Conservation (phyloP, 2,888 invertebrate genomes). For the Adelphocoris suturalis region DNA sequence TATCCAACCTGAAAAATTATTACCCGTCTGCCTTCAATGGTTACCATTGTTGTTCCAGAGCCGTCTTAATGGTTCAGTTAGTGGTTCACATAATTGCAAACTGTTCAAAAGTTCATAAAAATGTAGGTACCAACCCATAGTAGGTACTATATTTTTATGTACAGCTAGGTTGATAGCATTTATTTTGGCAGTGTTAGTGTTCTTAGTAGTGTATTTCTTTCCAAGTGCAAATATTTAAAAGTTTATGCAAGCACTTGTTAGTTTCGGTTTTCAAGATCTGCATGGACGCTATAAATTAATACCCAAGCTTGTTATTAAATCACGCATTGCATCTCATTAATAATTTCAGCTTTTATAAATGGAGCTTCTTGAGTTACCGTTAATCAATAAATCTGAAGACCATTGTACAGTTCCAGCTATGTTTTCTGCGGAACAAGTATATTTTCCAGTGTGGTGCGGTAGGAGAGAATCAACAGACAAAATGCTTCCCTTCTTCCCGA, state of each 20-base stretch:
- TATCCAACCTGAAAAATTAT: too few species aligned
- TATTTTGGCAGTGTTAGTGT: neutral
- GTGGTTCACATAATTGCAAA: too few species aligned
- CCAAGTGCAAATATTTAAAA: neutral
- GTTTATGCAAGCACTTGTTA: neutral
- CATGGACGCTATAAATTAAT: neutral
- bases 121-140: too few species aligned
- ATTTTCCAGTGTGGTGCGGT: constrained; percentile 81
- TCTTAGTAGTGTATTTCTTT: neutral
- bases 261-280: neutral
- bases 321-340: constrained; percentile 41
- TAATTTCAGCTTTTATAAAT: neutral
- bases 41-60: too few species aligned
- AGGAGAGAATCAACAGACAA: constrained; percentile 76
- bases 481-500: constrained; percentile 78
- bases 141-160: too few species aligned
- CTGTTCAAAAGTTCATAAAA: too few species aligned
- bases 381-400: constrained; percentile 81
- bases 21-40: too few species aligned
- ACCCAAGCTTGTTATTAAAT: neutral
- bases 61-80: too few species aligned
- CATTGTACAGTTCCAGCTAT: constrained; percentile 82
- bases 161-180: too few species aligned
- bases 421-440: constrained; percentile 84
- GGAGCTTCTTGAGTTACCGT: constrained; percentile 80